These are phyloP conservation scores for Phymastichus coffea DNA, from an alignment of 1,140 invertebrate genomes.

Conservation along the genomic window DNA sequence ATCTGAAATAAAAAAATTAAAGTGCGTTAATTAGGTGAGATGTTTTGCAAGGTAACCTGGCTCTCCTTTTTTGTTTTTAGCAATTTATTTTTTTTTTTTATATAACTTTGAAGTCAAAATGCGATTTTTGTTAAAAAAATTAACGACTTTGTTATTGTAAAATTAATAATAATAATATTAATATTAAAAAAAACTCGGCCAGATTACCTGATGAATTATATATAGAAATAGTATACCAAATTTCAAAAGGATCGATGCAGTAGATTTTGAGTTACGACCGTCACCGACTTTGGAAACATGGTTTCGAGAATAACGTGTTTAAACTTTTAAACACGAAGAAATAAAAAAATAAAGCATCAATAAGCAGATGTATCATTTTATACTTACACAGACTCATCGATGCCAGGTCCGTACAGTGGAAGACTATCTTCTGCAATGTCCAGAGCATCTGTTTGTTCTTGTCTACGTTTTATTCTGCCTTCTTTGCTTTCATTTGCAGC, in stretches of 20 bases:
- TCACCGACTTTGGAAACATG: slow-evolving; percentile 25
- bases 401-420: slow-evolving; percentile 17
- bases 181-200: slow-evolving; percentile 12
- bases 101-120: slow-evolving; percentile 17
- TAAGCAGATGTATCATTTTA: slow-evolving; percentile 17
- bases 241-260: slow-evolving; percentile 21
- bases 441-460: slow-evolving; percentile 27
- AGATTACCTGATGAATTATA: not conserved
- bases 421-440: slow-evolving; percentile 8
- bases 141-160: slow-evolving; percentile 21
- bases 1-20: slow-evolving; percentile 4
- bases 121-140: slow-evolving; percentile 22
- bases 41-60: no score
- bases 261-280: slow-evolving; percentile 11
- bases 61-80: no score
- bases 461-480: slow-evolving; percentile 24
- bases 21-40: not conserved
- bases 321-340: slow-evolving; percentile 22
- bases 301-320: slow-evolving; percentile 10
- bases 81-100: slow-evolving; percentile 12
- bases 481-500: slow-evolving; percentile 17
- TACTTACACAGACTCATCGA: no score
- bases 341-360: slow-evolving; percentile 7
- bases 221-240: slow-evolving; percentile 17
- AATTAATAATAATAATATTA: slow-evolving; percentile 4